Evolutionary conservation across 2,113 vertebrate genomes (phyloP).

Genomic region (Notothenia coriiceps): DNA sequence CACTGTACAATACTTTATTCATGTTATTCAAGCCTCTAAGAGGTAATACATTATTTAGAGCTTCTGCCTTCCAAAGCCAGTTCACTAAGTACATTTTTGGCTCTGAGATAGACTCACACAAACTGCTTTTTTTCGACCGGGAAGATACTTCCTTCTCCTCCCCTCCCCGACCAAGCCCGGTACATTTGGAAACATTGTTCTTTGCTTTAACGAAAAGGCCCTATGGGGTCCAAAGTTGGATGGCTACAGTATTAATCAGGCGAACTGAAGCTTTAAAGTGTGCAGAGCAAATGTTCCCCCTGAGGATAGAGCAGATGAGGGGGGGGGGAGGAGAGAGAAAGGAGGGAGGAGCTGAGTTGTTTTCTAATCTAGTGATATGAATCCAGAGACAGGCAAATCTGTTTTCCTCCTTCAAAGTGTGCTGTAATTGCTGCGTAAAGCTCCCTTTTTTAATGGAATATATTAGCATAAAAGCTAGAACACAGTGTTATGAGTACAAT

Average conservation of each 20-base stretch:
- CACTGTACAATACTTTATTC: constrained; percentile 76
- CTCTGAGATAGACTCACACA: constrained; percentile 67
- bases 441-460: constrained; percentile 59
- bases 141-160: constrained; percentile 35
- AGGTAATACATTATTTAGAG: constrained; percentile 80
- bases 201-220: constrained; percentile 59
- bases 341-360: constrained; percentile 68
- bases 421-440: constrained; percentile 69
- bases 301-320: constrained; percentile 71
- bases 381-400: constrained; percentile 65
- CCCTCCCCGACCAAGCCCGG: constrained; percentile 20
- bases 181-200: constrained; percentile 58
- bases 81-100: constrained; percentile 82
- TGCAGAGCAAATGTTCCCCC: constrained; percentile 78
- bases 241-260: constrained; percentile 77
- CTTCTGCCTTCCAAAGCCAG: constrained; percentile 75
- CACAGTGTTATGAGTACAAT: constrained; percentile 50
- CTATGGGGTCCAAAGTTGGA: constrained; percentile 71
- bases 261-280: constrained; percentile 73
- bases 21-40: constrained; percentile 81
- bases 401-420: constrained; percentile 53
- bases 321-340: constrained; percentile 40
- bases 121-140: constrained; percentile 61
- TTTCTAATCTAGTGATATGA: constrained; percentile 74
- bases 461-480: constrained; percentile 70